Evolutionary conservation across 2,888 invertebrate species (phyloP).

Genomic region (Acrobasis consociella): DNA sequence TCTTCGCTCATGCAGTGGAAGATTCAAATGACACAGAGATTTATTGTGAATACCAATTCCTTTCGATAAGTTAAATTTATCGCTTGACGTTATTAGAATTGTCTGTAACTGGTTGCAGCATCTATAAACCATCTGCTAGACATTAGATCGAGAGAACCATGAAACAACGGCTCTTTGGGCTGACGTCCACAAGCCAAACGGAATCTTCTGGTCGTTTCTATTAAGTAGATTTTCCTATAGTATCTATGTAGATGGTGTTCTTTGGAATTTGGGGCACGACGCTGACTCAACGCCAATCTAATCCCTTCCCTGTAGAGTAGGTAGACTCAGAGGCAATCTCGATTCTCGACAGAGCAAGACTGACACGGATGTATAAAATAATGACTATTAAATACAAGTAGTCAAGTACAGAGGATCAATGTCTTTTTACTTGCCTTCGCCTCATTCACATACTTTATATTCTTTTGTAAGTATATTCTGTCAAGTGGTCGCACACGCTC

Average conservation of each 20-base stretch:
- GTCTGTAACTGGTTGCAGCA: conserved; percentile 40
- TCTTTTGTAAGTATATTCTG: conserved; percentile 2
- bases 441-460: conserved; percentile 3
- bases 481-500: background rate
- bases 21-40: background rate
- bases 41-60: background rate
- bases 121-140: conserved; percentile 66
- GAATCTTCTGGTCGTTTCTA: conserved; percentile 35
- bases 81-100: conserved; percentile 25
- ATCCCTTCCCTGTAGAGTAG: conserved; percentile 62
- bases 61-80: conserved; percentile 6
- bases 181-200: conserved; percentile 41
- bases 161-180: conserved; percentile 64
- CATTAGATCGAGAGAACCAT: conserved; percentile 57
- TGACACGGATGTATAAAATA: conserved; percentile 44
- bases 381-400: background rate
- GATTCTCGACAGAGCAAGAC: conserved; percentile 46
- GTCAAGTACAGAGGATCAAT: background rate
- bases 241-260: conserved; percentile 62
- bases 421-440: conserved; percentile 1
- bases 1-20: background rate
- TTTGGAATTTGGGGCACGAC: conserved; percentile 77
- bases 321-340: conserved; percentile 54
- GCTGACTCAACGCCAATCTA: conserved; percentile 77
- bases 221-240: conserved; percentile 54